Conservation (phyloP, 2,113 vertebrate species). For the Turnix velox region DNA sequence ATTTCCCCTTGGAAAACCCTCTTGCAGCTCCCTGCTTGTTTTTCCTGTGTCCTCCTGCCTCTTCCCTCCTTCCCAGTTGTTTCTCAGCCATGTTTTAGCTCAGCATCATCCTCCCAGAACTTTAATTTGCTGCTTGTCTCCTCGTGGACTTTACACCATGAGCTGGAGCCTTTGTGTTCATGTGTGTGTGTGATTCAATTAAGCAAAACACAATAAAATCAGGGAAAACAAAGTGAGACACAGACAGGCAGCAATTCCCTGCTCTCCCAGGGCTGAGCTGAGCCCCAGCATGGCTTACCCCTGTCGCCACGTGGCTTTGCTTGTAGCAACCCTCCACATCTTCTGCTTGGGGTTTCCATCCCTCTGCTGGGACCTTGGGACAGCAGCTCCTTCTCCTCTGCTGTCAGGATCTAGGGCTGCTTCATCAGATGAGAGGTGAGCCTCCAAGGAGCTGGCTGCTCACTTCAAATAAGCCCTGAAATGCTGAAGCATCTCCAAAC, state of each 20-base stretch:
- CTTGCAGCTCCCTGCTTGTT: background rate
- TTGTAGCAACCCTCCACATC: background rate
- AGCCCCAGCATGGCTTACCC: background rate
- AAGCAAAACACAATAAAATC: constrained; percentile 63
- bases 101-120: background rate
- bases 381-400: background rate
- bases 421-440: background rate
- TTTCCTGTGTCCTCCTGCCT: background rate
- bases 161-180: constrained; percentile 27
- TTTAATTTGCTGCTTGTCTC: background rate
- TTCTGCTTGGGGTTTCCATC: background rate
- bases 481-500: background rate
- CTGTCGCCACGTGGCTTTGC: background rate
- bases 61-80: background rate
- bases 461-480: background rate
- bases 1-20: background rate
- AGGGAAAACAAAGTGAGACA: constrained; percentile 7
- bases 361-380: background rate
- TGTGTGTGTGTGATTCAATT: constrained; percentile 43
- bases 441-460: background rate
- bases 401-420: background rate
- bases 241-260: constrained; percentile 1
- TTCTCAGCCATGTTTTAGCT: background rate
- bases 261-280: background rate
- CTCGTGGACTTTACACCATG: background rate